Base-by-base conservation (phyloP, 2,888 invertebrate species). In the Brachynemurus nebulosus region DNA sequence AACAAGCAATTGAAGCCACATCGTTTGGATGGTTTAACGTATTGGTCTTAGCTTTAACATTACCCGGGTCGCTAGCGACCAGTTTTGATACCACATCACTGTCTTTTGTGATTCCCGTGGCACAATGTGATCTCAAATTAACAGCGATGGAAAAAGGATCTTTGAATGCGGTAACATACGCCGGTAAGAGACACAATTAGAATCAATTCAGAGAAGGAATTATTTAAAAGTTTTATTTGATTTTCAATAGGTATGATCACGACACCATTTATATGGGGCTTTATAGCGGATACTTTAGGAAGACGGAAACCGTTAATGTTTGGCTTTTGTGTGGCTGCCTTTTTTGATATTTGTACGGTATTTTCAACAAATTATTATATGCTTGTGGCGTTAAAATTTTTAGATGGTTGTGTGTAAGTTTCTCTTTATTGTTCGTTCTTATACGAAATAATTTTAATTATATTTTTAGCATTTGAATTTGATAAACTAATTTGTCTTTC, bases 221-320 rank as follows among this genome's bases (percentile, higher is more conserved):
- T n/a, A n/a, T 9, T 7, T 9, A 23, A 23, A 7, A 23, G 23
- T 23, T 23, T 8, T 2, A 4, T 30, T 25, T 37, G 16, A 7
- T 44, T 49, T 21, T 44, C 55, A 57, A 1, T 57, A 83, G 86
- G 83, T 17, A 86, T 86, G 82, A 77, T 81, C 51, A 68, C 73
- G 1, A 81, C 83, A 30, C 80, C 80, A 1, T 70, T 82, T 57
- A 49, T 82, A 3, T 86, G 86, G 86, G 86, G 86, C 1, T 83
- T 78, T 56, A 60, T 85, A 5, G 79, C 83, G 0, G 86, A 86
- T 57, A 78, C 79, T 0, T 68, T 80, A 46, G 86, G 84, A 8
- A 68, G 82, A 47, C 73, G 72, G 51, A 74, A 72, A 55, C 70
- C 85, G 43, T 66, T 86, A 52, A 64, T 80, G 20, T 68, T 72